A percentile compares a stretch with the other conserved stretches of the same genome.
These are phyloP conservation scores for Timema cristinae DNA, from an alignment of 2,888 invertebrate species.

Conservation along the genomic window DNA sequence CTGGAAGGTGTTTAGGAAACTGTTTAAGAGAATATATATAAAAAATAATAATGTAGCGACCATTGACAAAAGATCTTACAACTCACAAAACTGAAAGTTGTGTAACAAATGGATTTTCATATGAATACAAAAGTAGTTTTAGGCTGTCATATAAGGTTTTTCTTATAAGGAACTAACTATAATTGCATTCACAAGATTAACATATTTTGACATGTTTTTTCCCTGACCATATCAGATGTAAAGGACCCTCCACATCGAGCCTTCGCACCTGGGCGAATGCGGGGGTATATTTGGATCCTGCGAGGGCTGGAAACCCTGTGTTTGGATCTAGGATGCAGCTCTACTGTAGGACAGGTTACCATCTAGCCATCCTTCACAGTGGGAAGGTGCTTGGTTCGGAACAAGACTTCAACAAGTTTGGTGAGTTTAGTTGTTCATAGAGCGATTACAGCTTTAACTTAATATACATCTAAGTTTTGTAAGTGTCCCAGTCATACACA, in stretches of 20 bases:
- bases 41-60: no score
- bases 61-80: no score
- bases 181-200: no score
- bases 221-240: no score
- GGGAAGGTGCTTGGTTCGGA: conserved; percentile 51
- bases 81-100: no score
- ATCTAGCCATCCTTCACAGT: conserved; percentile 50
- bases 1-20: no score
- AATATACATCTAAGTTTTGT: background rate
- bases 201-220: no score
- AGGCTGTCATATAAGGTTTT: no score
- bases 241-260: background rate
- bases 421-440: conserved; percentile 41
- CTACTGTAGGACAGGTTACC: conserved; percentile 53
- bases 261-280: background rate
- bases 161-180: no score
- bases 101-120: no score
- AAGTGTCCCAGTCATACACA: background rate
- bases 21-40: no score
- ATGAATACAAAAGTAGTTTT: no score
- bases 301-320: conserved; percentile 44
- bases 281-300: conserved; percentile 15
- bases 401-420: conserved; percentile 50
- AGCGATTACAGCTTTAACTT: conserved; percentile 12
- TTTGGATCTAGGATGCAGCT: conserved; percentile 52